Conservation (phyloP, 2,113 vertebrate species). For the Apaloderma vittatum region DNA sequence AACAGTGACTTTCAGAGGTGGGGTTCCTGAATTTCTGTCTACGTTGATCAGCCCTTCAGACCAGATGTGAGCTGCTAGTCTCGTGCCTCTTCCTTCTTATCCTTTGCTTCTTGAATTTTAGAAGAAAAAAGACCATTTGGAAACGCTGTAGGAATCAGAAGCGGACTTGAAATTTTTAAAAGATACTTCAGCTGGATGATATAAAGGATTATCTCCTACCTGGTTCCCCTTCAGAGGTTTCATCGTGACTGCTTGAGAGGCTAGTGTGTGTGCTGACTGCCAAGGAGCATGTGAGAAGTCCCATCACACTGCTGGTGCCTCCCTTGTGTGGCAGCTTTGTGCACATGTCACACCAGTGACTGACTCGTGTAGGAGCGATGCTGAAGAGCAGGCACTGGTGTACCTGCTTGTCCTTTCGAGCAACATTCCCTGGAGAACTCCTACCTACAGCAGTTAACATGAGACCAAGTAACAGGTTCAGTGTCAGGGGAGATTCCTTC, state of each 20-base stretch:
- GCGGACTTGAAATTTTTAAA: neutral
- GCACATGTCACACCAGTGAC: fast-evolving
- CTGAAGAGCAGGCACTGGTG: too few relatives aligned
- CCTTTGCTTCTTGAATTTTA: neutral
- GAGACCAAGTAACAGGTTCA: neutral
- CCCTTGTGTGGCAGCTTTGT: neutral
- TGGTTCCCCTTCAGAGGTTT: neutral
- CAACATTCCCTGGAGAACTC: neutral
- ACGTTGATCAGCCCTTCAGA: neutral
- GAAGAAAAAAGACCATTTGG: neutral
- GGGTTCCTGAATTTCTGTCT: neutral
- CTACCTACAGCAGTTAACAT: neutral
- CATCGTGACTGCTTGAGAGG: neutral
- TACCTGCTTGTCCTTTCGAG: neutral
- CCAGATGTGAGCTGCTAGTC: neutral
- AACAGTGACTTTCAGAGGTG: neutral
- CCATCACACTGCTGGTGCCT: neutral
- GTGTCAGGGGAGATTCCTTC: neutral
- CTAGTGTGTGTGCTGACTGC: fast-evolving
- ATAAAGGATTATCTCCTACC: neutral
- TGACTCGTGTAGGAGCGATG: fast-evolving
- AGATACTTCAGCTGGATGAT: neutral
- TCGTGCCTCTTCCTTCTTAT: neutral
- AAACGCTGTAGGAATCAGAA: neutral
- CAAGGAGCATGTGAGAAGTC: neutral